phyloP scores from a whole-genome alignment of 2,797 vertebrate species.

The Leucoraja ocellata region DNA sequence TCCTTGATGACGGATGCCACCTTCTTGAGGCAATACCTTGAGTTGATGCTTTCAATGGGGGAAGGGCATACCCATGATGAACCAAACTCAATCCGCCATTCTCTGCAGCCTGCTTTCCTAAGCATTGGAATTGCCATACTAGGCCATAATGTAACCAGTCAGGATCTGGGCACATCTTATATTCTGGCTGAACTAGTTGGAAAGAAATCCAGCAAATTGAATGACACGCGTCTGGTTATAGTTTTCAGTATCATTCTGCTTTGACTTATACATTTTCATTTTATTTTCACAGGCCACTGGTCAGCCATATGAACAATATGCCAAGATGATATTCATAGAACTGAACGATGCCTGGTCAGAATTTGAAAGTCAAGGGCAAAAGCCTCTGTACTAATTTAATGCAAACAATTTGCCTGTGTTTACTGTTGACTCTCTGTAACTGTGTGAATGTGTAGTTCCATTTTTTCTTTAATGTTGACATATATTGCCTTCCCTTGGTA shows the following conservation, averaged over 20 bases:
- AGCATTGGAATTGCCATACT: too few relatives aligned
- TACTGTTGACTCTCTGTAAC: conserved; percentile 42
- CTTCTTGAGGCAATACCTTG: too few relatives aligned
- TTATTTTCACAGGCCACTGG: conserved; percentile 77
- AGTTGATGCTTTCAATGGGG: too few relatives aligned
- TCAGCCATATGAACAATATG: conserved; percentile 97
- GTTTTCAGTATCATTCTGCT: background rate
- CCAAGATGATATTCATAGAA: conserved; percentile 99
- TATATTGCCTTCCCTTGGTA: conserved; percentile 53
- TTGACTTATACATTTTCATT: conserved; percentile 27
- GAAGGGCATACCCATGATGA: too few relatives aligned
- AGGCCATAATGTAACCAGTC: too few relatives aligned
- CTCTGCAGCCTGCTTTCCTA: too few relatives aligned
- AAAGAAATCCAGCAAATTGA: background rate
- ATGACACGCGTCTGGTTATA: background rate
- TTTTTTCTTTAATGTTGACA: conserved; percentile 52
- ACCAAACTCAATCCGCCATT: too few relatives aligned
- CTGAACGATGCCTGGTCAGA: conserved; percentile 98
- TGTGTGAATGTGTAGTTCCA: conserved; percentile 45
- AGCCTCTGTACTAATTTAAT: conserved; percentile 78
- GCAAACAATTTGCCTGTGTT: conserved; percentile 34
- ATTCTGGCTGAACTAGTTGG: background rate
- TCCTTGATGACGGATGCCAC: too few relatives aligned
- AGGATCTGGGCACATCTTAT: background rate
- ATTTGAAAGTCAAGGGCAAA: conserved; percentile 99